phyloP scores from a whole-genome alignment of 1,140 invertebrate species.

The Scylla paramamosain region DNA sequence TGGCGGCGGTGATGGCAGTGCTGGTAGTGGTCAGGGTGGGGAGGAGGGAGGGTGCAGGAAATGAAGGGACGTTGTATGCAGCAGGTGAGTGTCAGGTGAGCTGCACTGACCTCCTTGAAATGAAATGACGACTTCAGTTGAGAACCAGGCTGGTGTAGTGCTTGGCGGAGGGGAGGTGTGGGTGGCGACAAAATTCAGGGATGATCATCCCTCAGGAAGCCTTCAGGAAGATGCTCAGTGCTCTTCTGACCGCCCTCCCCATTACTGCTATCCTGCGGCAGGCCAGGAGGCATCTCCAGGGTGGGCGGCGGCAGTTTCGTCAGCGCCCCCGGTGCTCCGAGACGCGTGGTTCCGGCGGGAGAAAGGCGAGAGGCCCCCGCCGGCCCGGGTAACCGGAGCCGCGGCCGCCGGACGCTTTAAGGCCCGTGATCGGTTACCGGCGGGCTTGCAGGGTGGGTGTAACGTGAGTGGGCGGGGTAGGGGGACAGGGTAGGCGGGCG shows the following conservation, averaged over 20 bases:
- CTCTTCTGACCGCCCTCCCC: background rate
- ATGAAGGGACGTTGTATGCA: background rate
- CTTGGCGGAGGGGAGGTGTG: background rate
- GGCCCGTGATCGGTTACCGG: constrained; percentile 57
- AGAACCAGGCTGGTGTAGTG: background rate
- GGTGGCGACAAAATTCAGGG: too few relatives aligned
- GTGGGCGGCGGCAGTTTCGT: background rate
- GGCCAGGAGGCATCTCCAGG: background rate
- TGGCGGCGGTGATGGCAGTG: background rate
- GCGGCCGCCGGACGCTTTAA: constrained; percentile 59
- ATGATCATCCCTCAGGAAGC: background rate
- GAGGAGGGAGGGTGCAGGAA: background rate
- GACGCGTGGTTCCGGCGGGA: constrained; percentile 62
- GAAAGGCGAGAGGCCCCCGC: constrained; percentile 54
- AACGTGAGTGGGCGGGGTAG: constrained; percentile 31
- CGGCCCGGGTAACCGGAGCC: constrained; percentile 39
- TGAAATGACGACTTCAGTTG: background rate
- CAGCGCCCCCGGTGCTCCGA: constrained; percentile 36
- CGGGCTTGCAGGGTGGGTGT: constrained; percentile 47
- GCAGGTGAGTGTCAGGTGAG: background rate
- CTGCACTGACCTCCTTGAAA: background rate
- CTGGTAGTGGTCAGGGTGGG: background rate
- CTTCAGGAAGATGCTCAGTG: background rate
- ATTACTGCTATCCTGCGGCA: background rate
- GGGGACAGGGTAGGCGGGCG: background rate